A percentile compares a stretch with the other conserved stretches of the same genome.
phyloP scores from a whole-genome alignment of 1,140 invertebrate genomes.

The Aradophagus sp. region DNA sequence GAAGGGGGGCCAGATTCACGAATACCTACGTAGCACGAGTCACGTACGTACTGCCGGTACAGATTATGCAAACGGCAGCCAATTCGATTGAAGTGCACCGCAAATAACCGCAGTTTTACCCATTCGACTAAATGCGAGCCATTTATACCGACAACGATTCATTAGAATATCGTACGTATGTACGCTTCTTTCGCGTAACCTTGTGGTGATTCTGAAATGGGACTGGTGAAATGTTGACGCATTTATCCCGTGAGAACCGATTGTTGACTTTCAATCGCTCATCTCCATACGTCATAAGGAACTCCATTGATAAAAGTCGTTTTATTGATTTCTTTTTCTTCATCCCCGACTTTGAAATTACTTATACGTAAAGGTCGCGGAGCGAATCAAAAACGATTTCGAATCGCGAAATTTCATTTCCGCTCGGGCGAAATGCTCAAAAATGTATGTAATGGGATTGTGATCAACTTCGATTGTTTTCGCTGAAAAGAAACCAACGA shows the following conservation, averaged over 20 bases:
- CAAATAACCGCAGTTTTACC: conserved; percentile 74
- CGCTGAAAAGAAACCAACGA: too few relatives aligned
- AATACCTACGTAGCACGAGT: conserved; percentile 48
- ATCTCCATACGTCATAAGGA: conserved; percentile 29
- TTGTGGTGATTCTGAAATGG: conserved; percentile 49
- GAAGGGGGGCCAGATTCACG: conserved; percentile 45
- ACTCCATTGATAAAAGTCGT: conserved; percentile 16
- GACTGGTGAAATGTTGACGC: conserved; percentile 33
- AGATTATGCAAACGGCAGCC: conserved; percentile 74
- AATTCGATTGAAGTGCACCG: conserved; percentile 74
- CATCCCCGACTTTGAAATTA: too few relatives aligned
- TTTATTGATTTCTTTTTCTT: conserved; percentile 28
- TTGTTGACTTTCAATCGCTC: conserved; percentile 31
- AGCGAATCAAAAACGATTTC: too few relatives aligned
- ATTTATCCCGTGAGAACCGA: conserved; percentile 38
- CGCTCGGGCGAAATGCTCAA: too few relatives aligned
- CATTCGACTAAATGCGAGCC: conserved; percentile 67
- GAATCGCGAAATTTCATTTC: too few relatives aligned
- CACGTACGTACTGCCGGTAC: conserved; percentile 56
- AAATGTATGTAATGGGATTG: too few relatives aligned
- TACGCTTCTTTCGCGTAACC: conserved; percentile 51
- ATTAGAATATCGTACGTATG: conserved; percentile 68
- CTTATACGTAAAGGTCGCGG: too few relatives aligned
- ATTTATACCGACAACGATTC: conserved; percentile 60
- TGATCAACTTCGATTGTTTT: too few relatives aligned